Percentiles rank a stretch among this genome's conserved stretches.
phyloP scores from a whole-genome alignment of 2,797 vertebrate species.

The Microctenopoma stevenorrisi region DNA sequence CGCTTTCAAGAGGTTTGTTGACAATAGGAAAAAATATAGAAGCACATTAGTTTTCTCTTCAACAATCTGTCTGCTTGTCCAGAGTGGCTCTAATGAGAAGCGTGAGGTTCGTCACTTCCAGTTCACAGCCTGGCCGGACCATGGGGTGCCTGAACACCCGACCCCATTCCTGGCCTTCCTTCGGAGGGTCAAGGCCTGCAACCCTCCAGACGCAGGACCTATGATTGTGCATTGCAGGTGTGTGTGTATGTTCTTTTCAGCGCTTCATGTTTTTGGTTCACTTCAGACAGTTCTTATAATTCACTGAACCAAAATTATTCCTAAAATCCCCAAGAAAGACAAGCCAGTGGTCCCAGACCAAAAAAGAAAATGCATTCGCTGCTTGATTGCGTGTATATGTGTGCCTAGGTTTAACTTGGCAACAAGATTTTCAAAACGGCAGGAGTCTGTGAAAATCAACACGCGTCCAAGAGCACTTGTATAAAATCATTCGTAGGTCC shows the following conservation, averaged over 20 bases:
- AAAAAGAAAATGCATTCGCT: conserved; percentile 29
- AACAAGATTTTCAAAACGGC: conserved; percentile 37
- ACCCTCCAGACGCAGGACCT: conserved; percentile 95
- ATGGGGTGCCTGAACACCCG: conserved; percentile 96
- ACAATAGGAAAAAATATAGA: conserved; percentile 3
- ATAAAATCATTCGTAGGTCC: conserved; percentile 55
- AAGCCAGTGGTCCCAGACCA: conserved; percentile 21
- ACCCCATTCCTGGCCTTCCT: conserved; percentile 98
- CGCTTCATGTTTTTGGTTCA: neutral
- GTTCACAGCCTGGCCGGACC: conserved; percentile 98
- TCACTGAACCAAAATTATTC: conserved; percentile 17
- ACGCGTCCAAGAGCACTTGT: conserved; percentile 44
- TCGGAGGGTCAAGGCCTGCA: conserved; percentile 95
- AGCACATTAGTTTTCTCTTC: conserved; percentile 6
- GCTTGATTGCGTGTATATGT: conserved; percentile 36
- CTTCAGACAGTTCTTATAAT: neutral
- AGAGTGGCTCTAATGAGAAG: conserved; percentile 98
- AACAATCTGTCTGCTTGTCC: conserved; percentile 19
- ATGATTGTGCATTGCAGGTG: conserved; percentile 98
- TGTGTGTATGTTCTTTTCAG: neutral
- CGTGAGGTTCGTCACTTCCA: conserved; percentile 98
- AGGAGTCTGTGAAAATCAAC: conserved; percentile 43
- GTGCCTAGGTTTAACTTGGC: conserved; percentile 60
- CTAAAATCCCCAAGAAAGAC: conserved; percentile 7
- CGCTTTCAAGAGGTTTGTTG: conserved; percentile 3